phyloP scores from a whole-genome alignment of 1,140 invertebrate species.

The Drosophila ficusphila region DNA sequence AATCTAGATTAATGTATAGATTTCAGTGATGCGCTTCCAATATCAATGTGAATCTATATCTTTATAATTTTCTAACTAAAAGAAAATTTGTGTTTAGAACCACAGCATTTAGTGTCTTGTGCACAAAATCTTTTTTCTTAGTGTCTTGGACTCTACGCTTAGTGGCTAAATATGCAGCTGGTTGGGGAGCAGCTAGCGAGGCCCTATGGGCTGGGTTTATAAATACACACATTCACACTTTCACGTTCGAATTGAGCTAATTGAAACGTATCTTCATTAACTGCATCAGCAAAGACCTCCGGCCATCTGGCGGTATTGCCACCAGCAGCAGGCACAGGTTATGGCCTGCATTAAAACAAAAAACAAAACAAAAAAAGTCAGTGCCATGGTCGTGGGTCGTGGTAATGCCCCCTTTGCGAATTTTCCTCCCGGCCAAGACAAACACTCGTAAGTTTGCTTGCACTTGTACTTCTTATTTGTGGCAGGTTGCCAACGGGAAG shows the following conservation, averaged over 20 bases:
- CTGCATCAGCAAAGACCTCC: constrained; percentile 54
- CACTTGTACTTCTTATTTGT: constrained; percentile 27
- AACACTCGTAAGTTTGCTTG: constrained; percentile 23
- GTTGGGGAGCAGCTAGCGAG: constrained; percentile 32
- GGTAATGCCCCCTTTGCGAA: constrained; percentile 27
- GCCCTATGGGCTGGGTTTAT: constrained; percentile 18
- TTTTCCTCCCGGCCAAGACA: constrained; percentile 12
- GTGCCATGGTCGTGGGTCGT: constrained; percentile 71
- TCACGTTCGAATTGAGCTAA: constrained; percentile 78
- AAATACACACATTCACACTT: constrained; percentile 58
- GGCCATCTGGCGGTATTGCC: constrained; percentile 46
- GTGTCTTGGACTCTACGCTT: neutral
- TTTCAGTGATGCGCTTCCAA: too few species aligned
- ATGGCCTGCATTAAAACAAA: constrained; percentile 35
- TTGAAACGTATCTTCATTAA: constrained; percentile 77
- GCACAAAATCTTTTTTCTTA: neutral
- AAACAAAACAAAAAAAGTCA: constrained; percentile 31
- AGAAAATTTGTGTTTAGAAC: too few species aligned
- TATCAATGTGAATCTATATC: too few species aligned
- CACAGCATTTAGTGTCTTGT: neutral
- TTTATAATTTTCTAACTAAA: too few species aligned
- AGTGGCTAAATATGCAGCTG: constrained; percentile 25
- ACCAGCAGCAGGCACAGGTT: constrained; percentile 40
- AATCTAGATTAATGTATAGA: too few species aligned
- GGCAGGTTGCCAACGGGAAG: constrained; percentile 8